These are phyloP conservation scores for Enteromius thamalakanensis DNA, from an alignment of 2,797 vertebrate species.

Conservation along the genomic window DNA sequence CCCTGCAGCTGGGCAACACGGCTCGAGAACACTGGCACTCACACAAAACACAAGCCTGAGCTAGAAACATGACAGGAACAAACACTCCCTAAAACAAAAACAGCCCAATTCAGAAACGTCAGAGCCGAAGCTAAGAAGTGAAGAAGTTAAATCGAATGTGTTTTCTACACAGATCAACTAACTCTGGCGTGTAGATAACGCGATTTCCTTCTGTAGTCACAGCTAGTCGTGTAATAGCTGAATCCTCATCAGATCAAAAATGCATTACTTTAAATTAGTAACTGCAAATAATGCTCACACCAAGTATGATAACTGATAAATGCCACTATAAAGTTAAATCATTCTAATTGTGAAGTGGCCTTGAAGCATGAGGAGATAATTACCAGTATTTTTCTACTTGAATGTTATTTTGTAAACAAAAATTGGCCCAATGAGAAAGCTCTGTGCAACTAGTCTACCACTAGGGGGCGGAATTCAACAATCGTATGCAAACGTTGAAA, in stretches of 20 bases:
- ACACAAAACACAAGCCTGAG: slow-evolving; percentile 26
- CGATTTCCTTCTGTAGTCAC: not conserved
- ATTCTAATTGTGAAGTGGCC: not conserved
- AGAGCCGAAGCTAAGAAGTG: not conserved
- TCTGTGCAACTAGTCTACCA: not conserved
- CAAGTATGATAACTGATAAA: not conserved
- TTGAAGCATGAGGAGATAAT: not conserved
- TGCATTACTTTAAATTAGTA: not conserved
- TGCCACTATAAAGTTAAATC: not conserved
- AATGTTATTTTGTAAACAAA: too few species aligned
- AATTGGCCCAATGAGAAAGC: not conserved
- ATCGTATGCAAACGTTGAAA: not conserved
- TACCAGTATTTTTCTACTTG: not conserved
- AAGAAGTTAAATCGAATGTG: not conserved
- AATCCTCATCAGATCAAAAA: not conserved
- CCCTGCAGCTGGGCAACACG: slow-evolving; percentile 67
- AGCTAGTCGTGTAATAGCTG: not conserved
- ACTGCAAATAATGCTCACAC: not conserved
- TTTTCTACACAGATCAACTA: not conserved
- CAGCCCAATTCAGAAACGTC: not conserved
- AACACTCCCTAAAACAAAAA: slow-evolving; percentile 24
- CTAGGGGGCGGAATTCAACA: not conserved
- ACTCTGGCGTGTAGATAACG: not conserved
- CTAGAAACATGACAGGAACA: slow-evolving; percentile 15
- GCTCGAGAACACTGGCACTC: slow-evolving; percentile 66